A percentile compares a stretch with the other conserved stretches of the same genome.
These are phyloP conservation scores for Chascanopsetta lugubris DNA, from an alignment of 2,113 vertebrate genomes.

Conservation along the genomic window DNA sequence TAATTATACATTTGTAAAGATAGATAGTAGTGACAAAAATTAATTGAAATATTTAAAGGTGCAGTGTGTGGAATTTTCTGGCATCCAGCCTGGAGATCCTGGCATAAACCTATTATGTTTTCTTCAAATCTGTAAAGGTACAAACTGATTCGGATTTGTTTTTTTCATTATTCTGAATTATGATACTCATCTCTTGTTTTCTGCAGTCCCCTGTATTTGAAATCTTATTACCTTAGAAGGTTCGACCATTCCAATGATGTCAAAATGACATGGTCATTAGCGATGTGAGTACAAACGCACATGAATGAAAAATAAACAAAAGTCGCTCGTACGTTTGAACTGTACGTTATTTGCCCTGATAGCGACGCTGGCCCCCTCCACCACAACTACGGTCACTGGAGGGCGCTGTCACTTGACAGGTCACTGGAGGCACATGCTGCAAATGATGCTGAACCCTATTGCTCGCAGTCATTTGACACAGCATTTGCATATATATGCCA, in stretches of 20 bases:
- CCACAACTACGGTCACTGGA: background rate
- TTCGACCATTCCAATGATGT: too few species aligned
- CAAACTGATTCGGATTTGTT: constrained; percentile 91
- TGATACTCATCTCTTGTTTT: constrained; percentile 84
- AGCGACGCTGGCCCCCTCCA: background rate
- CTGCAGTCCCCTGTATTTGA: constrained; percentile 86
- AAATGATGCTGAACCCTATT: background rate
- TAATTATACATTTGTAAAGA: too few species aligned
- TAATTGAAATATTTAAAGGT: too few species aligned
- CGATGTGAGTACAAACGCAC: too few species aligned
- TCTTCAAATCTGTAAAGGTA: constrained; percentile 93
- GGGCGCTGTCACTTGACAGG: background rate
- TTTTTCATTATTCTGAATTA: constrained; percentile 31
- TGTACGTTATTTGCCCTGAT: background rate
- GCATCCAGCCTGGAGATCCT: too few species aligned
- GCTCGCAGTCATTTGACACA: constrained; percentile 7
- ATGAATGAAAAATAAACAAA: too few species aligned
- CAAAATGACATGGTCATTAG: background rate
- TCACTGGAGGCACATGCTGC: background rate
- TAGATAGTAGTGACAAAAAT: too few species aligned
- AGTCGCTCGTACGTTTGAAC: background rate
- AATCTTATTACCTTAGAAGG: too few species aligned
- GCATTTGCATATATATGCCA: constrained; percentile 46
- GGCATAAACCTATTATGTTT: constrained; percentile 70
- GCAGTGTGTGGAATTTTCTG: too few species aligned